Evolutionary conservation across 2,113 vertebrate genomes (phyloP).

Genomic region (Istiophorus platypterus): DNA sequence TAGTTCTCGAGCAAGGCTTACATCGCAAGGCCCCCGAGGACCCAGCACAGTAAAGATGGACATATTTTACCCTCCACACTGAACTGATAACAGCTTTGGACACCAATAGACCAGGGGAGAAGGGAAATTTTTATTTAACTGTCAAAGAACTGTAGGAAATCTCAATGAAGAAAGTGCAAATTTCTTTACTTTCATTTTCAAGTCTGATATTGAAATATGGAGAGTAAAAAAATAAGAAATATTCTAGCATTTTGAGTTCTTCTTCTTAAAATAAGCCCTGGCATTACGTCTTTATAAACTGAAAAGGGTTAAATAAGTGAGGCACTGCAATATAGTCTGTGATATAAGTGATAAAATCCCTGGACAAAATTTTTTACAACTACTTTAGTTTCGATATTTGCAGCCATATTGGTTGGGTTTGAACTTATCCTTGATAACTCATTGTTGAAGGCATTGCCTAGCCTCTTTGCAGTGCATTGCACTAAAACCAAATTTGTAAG

Average conservation of each 20-base stretch:
- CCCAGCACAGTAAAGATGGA: conserved; percentile 20
- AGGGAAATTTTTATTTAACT: neutral
- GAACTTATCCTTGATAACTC: neutral
- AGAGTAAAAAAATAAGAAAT: neutral
- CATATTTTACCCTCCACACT: conserved; percentile 36
- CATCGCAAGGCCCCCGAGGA: conserved; percentile 28
- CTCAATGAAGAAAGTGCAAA: neutral
- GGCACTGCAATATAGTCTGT: neutral
- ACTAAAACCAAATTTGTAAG: no score
- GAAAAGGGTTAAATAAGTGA: neutral
- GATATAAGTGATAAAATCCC: neutral
- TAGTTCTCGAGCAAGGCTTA: conserved; percentile 46
- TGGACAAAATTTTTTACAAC: neutral
- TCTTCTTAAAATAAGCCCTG: neutral
- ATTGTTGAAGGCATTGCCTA: neutral
- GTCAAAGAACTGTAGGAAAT: neutral
- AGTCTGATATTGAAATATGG: neutral
- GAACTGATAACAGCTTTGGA: conserved; percentile 17
- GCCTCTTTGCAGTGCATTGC: no score
- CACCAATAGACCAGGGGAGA: neutral
- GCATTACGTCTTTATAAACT: neutral
- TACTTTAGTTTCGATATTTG: neutral
- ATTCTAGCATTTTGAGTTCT: neutral
- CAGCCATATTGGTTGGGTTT: neutral
- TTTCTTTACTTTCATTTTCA: neutral